These are phyloP conservation scores for Pseudomyrmex flavicornis DNA, from an alignment of 1,140 invertebrate species.

Conservation along the genomic window DNA sequence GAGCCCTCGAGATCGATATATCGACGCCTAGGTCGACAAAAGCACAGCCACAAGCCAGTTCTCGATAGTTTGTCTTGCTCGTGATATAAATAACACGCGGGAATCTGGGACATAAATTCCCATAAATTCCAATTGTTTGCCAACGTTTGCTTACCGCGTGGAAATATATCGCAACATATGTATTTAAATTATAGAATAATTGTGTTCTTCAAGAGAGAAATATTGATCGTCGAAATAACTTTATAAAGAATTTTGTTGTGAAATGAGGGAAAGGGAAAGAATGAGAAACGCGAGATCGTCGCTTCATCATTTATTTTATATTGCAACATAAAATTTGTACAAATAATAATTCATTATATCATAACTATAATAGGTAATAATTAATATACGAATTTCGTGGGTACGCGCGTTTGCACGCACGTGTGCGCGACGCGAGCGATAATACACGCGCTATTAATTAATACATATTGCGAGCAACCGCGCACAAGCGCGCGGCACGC, in stretches of 20 bases:
- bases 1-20: conserved; percentile 23
- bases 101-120: background rate
- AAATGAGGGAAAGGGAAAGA: background rate
- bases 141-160: background rate
- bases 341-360: conserved; percentile 82
- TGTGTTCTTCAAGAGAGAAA: no score
- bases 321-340: conserved; percentile 86
- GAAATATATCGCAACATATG: background rate
- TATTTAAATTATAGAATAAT: background rate
- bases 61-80: conserved; percentile 42
- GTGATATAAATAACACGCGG: conserved; percentile 38
- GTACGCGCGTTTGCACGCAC: conserved; percentile 49
- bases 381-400: conserved; percentile 72
- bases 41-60: background rate
- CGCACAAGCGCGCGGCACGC: conserved; percentile 26
- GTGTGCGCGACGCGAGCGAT: background rate
- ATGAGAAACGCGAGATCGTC: conserved; percentile 69
- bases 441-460: conserved; percentile 40
- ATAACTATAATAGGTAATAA: conserved; percentile 77
- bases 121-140: conserved; percentile 16
- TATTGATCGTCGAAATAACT: no score
- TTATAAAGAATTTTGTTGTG: no score
- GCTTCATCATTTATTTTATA: conserved; percentile 84
- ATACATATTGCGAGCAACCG: conserved; percentile 44
- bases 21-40: conserved; percentile 25